Percentiles rank a stretch among this genome's conserved stretches.
phyloP scores from a whole-genome alignment of 2,888 invertebrate genomes.

The Tillus elongatus region DNA sequence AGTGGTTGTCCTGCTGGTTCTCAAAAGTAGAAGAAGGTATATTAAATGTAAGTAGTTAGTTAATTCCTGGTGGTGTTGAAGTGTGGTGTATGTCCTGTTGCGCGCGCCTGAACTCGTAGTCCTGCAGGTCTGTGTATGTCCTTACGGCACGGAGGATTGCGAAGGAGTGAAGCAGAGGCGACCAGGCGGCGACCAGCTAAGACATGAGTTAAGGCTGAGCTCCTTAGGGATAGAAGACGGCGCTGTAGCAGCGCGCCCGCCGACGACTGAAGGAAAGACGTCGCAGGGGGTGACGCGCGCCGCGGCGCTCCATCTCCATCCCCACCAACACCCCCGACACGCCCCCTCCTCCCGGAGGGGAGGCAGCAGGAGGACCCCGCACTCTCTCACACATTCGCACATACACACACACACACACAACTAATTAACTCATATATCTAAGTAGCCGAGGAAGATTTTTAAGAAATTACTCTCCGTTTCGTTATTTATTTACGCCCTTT shows the following conservation, averaged over 20 bases:
- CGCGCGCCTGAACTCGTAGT: no score
- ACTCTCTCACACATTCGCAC: no score
- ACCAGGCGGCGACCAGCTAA: no score
- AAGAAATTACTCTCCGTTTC: slow-evolving; percentile 34
- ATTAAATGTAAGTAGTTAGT: no score
- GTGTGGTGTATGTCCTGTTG: no score
- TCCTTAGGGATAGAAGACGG: slow-evolving; percentile 39
- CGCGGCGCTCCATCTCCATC: slow-evolving; percentile 37
- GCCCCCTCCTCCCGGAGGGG: slow-evolving; percentile 40
- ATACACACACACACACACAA: no score
- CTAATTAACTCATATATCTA: slow-evolving; percentile 42
- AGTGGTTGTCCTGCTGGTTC: no score
- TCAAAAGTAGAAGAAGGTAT: no score
- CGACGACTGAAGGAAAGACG: slow-evolving; percentile 44
- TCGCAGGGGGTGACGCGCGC: slow-evolving; percentile 37
- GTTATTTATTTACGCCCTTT: no score
- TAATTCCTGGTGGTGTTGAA: no score
- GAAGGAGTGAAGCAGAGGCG: slow-evolving; percentile 42
- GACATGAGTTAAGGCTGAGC: slow-evolving; percentile 42
- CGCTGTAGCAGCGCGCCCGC: slow-evolving; percentile 40
- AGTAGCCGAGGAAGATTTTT: slow-evolving; percentile 43
- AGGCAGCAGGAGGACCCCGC: no score
- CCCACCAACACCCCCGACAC: slow-evolving; percentile 29
- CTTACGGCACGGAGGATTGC: slow-evolving; percentile 41
- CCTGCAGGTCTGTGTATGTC: slow-evolving; percentile 31